Percentiles rank a stretch among this genome's conserved stretches.
Conservation (phyloP, 2,113 vertebrate species). For the Nerophis ophidion region DNA sequence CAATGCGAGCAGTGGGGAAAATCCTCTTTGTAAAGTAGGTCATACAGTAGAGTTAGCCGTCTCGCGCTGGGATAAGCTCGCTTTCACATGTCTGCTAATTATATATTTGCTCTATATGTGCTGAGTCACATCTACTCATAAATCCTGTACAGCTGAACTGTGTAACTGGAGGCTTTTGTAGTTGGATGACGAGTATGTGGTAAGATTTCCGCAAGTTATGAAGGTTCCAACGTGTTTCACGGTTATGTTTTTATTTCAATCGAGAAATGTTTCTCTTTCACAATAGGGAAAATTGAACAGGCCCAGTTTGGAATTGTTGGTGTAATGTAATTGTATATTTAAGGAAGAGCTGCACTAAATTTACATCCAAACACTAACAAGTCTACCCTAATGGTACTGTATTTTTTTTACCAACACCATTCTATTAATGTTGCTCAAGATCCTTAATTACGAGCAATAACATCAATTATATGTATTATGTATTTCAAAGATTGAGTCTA, state of each 20-base stretch:
- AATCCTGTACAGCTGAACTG: slow-evolving; percentile 32
- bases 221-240: slow-evolving; percentile 3
- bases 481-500: too few species aligned
- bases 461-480: too few species aligned
- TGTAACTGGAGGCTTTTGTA: slow-evolving; percentile 3
- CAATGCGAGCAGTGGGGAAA: slow-evolving; percentile 56
- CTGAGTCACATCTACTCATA: slow-evolving; percentile 60
- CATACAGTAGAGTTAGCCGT: slow-evolving; percentile 65
- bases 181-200: slow-evolving; percentile 5
- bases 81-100: slow-evolving; percentile 65
- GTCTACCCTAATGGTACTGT: too few species aligned
- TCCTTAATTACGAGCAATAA: too few species aligned
- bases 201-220: not conserved
- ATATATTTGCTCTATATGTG: slow-evolving; percentile 47
- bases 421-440: too few species aligned
- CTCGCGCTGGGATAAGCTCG: slow-evolving; percentile 54
- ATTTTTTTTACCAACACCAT: too few species aligned
- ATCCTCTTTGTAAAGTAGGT: slow-evolving; percentile 72
- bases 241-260: not conserved
- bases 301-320: too few species aligned
- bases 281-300: too few species aligned
- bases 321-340: too few species aligned
- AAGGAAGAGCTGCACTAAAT: too few species aligned
- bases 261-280: too few species aligned
- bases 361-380: too few species aligned